Conservation (phyloP, 2,888 invertebrate genomes). For the Eupsilia transversa region DNA sequence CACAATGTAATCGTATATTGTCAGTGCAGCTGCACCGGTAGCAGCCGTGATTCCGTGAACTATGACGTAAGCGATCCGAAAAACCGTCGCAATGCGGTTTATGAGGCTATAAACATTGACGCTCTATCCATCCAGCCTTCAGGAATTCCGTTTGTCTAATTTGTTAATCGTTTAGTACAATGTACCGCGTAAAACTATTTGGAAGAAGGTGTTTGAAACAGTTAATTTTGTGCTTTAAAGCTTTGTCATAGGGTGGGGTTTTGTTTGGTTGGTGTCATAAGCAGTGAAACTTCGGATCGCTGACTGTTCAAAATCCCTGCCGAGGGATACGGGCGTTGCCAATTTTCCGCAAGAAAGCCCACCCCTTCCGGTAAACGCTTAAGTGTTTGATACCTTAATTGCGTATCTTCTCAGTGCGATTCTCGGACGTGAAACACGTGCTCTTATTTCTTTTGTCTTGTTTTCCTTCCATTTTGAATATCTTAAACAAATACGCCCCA, state of each 20-base stretch:
- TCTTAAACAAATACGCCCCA: constrained; percentile 10
- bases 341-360: constrained; percentile 77
- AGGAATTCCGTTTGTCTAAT: constrained; percentile 60
- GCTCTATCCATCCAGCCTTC: constrained; percentile 34
- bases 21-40: constrained; percentile 23
- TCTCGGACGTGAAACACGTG: constrained; percentile 59
- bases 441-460: constrained; percentile 44
- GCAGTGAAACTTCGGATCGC: constrained; percentile 54
- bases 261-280: constrained; percentile 35
- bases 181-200: constrained; percentile 61
- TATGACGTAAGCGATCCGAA: constrained; percentile 48
- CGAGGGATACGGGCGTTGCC: constrained; percentile 67
- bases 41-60: neutral
- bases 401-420: constrained; percentile 63
- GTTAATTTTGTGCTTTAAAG: constrained; percentile 34
- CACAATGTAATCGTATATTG: constrained; percentile 14
- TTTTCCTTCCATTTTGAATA: constrained; percentile 30
- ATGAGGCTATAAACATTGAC: constrained; percentile 48
- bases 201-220: neutral
- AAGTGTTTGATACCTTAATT: constrained; percentile 77
- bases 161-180: constrained; percentile 66
- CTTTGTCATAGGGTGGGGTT: constrained; percentile 36
- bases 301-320: constrained; percentile 66
- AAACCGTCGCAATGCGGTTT: constrained; percentile 59
- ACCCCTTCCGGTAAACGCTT: constrained; percentile 73